phyloP scores from a whole-genome alignment of 2,888 invertebrate species.

The Polydrusus pterygomalis region DNA sequence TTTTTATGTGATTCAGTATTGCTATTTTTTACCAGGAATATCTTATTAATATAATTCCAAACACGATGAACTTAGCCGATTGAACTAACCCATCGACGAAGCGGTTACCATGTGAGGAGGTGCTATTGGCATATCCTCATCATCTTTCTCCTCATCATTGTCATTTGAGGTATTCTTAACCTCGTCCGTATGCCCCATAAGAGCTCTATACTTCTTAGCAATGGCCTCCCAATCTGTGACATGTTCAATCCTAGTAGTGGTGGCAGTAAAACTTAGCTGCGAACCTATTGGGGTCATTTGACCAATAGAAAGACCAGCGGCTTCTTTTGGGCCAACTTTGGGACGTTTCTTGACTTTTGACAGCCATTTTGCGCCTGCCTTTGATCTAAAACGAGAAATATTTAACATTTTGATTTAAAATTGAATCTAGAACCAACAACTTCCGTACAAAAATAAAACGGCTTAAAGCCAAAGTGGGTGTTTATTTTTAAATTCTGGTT shows the following conservation, averaged over 20 bases:
- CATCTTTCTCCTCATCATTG: constrained; percentile 67
- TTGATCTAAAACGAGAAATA: constrained; percentile 72
- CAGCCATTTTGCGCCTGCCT: constrained; percentile 92
- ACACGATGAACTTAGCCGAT: no score
- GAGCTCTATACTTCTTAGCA: constrained; percentile 89
- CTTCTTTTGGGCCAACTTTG: constrained; percentile 86
- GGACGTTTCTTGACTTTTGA: constrained; percentile 91
- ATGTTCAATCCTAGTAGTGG: constrained; percentile 87
- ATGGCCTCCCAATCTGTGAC: constrained; percentile 95
- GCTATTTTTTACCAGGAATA: no score
- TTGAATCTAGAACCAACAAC: no score
- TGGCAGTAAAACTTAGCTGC: constrained; percentile 86
- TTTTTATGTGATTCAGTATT: no score
- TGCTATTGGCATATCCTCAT: constrained; percentile 63
- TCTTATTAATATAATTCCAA: no score
- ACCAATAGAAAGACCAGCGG: constrained; percentile 85
- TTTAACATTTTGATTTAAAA: background rate
- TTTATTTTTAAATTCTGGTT: no score
- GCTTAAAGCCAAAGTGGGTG: no score
- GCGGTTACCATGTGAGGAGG: constrained; percentile 58
- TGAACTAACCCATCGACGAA: constrained; percentile 58
- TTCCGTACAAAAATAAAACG: no score
- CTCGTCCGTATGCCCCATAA: constrained; percentile 79
- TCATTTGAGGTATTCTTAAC: constrained; percentile 70
- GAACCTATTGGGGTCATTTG: constrained; percentile 90